Evolutionary conservation across 2,888 invertebrate species (phyloP).

Genomic region (Dicranocentrus wangi): DNA sequence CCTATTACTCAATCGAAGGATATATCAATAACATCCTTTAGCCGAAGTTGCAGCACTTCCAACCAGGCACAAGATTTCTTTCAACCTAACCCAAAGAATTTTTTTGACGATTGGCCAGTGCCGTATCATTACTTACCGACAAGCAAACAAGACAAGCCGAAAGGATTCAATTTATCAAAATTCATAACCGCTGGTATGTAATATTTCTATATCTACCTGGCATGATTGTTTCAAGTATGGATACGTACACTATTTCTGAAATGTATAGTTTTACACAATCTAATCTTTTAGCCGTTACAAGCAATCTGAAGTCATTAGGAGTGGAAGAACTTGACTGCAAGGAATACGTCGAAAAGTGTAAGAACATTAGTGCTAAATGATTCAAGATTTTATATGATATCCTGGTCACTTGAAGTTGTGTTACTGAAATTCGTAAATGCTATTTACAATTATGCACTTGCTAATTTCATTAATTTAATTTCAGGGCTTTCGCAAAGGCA

Average conservation of each 20-base stretch:
- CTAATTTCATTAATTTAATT: no score
- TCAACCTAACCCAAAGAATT: slow-evolving; percentile 14
- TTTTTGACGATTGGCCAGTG: slow-evolving; percentile 10
- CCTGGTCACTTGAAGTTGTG: not conserved
- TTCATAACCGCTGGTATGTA: slow-evolving; percentile 41
- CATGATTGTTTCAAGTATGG: no score
- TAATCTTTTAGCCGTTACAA: slow-evolving; percentile 22
- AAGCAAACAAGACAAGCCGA: not conserved
- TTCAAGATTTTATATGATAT: not conserved
- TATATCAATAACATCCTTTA: no score
- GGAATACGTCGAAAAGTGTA: slow-evolving; percentile 59
- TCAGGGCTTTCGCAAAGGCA: slow-evolving; percentile 51
- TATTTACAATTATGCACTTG: no score
- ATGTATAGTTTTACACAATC: not conserved
- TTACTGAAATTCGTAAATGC: no score
- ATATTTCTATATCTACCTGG: not conserved
- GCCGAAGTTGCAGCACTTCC: not conserved
- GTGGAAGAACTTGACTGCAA: slow-evolving; percentile 61
- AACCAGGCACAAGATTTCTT: not conserved
- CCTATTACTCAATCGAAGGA: no score
- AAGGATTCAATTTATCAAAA: slow-evolving; percentile 34
- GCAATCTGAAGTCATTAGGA: slow-evolving; percentile 43
- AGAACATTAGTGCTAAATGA: not conserved
- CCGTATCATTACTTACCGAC: slow-evolving; percentile 1
- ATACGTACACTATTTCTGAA: not conserved